Base-by-base conservation (phyloP, 2,113 vertebrate genomes). In the Aramus guarauna region DNA sequence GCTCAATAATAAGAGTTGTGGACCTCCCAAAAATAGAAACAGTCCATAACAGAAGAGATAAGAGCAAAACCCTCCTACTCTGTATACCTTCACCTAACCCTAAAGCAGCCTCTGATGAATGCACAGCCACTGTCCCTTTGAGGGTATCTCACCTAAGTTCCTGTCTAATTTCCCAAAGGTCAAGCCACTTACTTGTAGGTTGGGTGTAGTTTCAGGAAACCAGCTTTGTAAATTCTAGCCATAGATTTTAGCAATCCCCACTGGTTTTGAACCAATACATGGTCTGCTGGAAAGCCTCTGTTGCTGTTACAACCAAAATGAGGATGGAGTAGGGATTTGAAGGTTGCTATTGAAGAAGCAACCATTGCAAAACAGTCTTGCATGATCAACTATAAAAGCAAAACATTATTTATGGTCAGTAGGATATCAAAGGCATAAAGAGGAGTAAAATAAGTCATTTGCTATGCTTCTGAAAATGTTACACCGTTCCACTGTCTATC, bases 1-100 rank as follows among this genome's bases (percentile, higher is more conserved):
- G 86, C 81, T 88, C 87, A 92, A 72, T 90, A 94, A 52, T 63
- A 76, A 88, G 80, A 69, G 81, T 74, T 89, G 87, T 78, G 86
- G 76, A 50, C 48, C 53, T 95, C 37, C 41, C 50, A 17, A 52
- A 91, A 92, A 91, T 66, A 97, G 87, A 60, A 94, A 82, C 2
- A 8, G 77, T n/a, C 77, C 71, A 24, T 50, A 83, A 88, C 3
- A 4, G 48, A 96, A 72, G 43, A 82, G 39, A 39, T 43, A 71
- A 72, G 22, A 87, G 76, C 50, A 88, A 88, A 90, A 26, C 71
- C 69, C 34, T 94, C 36, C 21, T 56, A 15, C 18, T 91, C 75
- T 15, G 13, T 52, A 45, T 5, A 47, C 32, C 41, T 68, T 84
- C 68, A 68, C 9, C 29, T 52, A 77, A 75, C 68, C n/a, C 47